Base-by-base conservation (phyloP, 2,888 invertebrate species). In the Epinotia brunnichana region DNA sequence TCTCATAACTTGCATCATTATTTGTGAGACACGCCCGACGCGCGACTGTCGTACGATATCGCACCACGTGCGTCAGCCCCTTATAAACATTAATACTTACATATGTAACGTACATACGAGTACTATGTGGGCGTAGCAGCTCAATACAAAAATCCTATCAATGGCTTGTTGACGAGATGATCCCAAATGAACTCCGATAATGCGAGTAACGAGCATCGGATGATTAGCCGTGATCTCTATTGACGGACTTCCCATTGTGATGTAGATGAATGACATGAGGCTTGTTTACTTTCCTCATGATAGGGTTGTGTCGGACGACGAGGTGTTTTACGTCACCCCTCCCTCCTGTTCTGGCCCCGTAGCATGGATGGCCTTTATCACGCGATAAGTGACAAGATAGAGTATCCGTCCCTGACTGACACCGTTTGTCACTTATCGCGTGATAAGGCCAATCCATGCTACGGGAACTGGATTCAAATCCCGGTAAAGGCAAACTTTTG, bases 81-180 rank as follows among this genome's bases (percentile, higher is more conserved):
- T 1, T 73, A 73, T 73, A 69, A 63, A 73, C 72, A 72, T 56
- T 59, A 56, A n/a, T 39, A 62, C 2, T 24, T 24, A 2, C 51
- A 51, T 63, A 73, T 59, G 21, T 56, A 73, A 51, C 19, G 48
- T 51, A n/a, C n/a, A n/a, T n/a, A n/a, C n/a, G n/a, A n/a, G n/a
- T n/a, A 57, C 51, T 35, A 44, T 56, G 63, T 69, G 68, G 73
- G 73, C 53, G 68, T 59, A 44, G 35, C 61, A 61, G 15, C 68
- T n/a, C n/a, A 68, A 71, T 53, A 62, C 68, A 57, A 73, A 57
- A 73, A 63, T 63, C 29, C 4, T 69, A 73, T 69, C 41, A 73
- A 69, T 73, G 67, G 7, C 72, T 62, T 68, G 72, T 62, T 72
- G 67, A 67, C 67, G 48, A 62, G 72, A 68, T 72, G 66, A 61